Conservation (phyloP, 2,888 invertebrate genomes). For the Strigamia maritima region DNA sequence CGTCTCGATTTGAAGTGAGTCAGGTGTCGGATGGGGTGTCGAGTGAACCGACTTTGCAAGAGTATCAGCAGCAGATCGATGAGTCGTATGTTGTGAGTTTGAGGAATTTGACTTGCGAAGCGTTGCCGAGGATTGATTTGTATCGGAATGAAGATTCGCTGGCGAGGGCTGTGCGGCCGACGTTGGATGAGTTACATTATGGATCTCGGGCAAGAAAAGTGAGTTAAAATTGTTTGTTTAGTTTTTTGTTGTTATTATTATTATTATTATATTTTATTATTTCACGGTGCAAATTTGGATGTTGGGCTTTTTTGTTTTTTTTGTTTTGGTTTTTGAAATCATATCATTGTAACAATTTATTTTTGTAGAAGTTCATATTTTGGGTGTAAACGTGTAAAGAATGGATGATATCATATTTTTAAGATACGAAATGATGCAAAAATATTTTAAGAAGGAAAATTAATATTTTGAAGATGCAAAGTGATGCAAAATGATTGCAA, state of each 20-base stretch:
- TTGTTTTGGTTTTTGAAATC: too few relatives aligned
- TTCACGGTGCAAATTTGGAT: too few relatives aligned
- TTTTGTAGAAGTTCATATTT: too few relatives aligned
- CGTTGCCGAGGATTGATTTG: conserved; percentile 80
- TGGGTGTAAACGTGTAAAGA: too few relatives aligned
- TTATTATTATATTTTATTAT: not conserved
- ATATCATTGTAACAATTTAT: too few relatives aligned
- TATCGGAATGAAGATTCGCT: conserved; percentile 84
- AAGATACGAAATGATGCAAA: too few relatives aligned
- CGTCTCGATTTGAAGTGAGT: not conserved
- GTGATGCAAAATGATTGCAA: too few relatives aligned
- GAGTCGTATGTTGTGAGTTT: conserved; percentile 70
- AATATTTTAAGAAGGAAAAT: too few relatives aligned
- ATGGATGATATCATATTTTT: too few relatives aligned
- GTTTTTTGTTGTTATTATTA: not conserved
- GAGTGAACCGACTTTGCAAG: not conserved
- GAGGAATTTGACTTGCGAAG: conserved; percentile 81
- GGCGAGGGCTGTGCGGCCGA: conserved; percentile 80
- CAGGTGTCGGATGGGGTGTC: not conserved
- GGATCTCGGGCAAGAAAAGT: not conserved
- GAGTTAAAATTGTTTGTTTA: not conserved
- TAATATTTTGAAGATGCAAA: too few relatives aligned
- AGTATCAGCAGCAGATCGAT: not conserved
- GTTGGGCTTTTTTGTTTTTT: too few relatives aligned
- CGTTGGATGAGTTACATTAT: conserved; percentile 83